Evolutionary conservation across 2,888 invertebrate species (phyloP), one percentile per base, ranked within the genome.

Genomic region (Sturmia bella): DNA sequence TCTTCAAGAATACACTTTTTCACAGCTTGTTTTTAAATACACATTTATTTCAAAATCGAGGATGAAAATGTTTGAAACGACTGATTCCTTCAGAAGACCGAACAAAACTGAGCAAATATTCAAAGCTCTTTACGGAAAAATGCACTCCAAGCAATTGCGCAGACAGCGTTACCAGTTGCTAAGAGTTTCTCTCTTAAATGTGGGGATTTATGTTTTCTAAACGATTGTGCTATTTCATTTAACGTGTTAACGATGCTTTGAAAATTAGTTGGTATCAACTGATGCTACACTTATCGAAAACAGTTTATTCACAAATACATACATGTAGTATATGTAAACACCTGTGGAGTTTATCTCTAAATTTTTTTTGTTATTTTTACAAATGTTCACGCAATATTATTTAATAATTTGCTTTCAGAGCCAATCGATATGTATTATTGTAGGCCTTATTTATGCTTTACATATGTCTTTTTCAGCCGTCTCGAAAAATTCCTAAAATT

Each of bases 81-180:
- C 88, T 88, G 86, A 87, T 85, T 87, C 87, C 87, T 87, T 88
- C 88, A 87, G 88, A 86, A 90, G 87, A 87, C 89, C 89, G 90
- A 89, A 88, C 87, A 86, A 88, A 89, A 90, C 89, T 90, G 88
- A 89, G 83, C 80, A 84, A 82, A 84, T 41, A 57, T 61, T 57
- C 12, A 37, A 64, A 39, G 37, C 45, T 72, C 59, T 72, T 66
- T 66, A 45, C 66, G 63, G 77, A 50, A 57, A 70, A 77, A 70
- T 56, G 77, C 48, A 48, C 61, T 69, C 37, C 41, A 61, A 21
- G 32, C 54, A 57, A 63, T 52, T 70, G 64, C 64, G 74, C 43
- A 66, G 57, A 57, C 41, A 70, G 57, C 21, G 68, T 61, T 75
- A 43, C 75, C 75, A 68, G 32, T 52, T 41, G 15, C 17, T 15